Conservation (phyloP, 1,140 invertebrate genomes). For the Macrobrachium nipponense region DNA sequence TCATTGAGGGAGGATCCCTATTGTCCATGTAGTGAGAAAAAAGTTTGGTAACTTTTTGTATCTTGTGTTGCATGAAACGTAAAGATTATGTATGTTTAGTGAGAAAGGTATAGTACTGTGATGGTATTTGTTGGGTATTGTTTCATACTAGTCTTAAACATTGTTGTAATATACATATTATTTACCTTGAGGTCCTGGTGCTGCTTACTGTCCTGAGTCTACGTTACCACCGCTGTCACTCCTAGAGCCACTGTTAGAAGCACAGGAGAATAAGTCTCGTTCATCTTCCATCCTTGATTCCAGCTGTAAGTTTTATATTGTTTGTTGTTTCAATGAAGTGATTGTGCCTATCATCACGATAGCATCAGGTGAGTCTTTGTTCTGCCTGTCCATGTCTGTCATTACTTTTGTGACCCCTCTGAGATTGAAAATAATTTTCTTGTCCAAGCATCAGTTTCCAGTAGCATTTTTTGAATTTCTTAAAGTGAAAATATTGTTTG, state of each 20-base stretch:
- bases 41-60: too few relatives aligned
- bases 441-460: too few relatives aligned
- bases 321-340: background rate
- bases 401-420: too few relatives aligned
- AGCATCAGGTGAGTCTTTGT: background rate
- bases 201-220: constrained; percentile 53
- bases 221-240: constrained; percentile 52
- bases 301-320: constrained; percentile 47
- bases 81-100: too few relatives aligned
- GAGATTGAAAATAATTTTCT: too few relatives aligned
- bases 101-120: too few relatives aligned
- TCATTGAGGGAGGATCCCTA: too few relatives aligned
- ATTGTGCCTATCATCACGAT: background rate
- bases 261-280: constrained; percentile 51
- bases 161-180: background rate
- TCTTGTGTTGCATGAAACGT: too few relatives aligned
- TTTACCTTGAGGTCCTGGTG: constrained; percentile 35
- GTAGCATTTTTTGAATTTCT: too few relatives aligned
- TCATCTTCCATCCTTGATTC: constrained; percentile 56
- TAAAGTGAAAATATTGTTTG: too few relatives aligned
- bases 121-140: background rate
- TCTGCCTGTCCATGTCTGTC: too few relatives aligned
- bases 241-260: constrained; percentile 44
- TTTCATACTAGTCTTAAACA: background rate
- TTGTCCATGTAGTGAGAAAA: too few relatives aligned